Base-by-base conservation (phyloP, 2,888 invertebrate species). In the Phyllotreta striolata region DNA sequence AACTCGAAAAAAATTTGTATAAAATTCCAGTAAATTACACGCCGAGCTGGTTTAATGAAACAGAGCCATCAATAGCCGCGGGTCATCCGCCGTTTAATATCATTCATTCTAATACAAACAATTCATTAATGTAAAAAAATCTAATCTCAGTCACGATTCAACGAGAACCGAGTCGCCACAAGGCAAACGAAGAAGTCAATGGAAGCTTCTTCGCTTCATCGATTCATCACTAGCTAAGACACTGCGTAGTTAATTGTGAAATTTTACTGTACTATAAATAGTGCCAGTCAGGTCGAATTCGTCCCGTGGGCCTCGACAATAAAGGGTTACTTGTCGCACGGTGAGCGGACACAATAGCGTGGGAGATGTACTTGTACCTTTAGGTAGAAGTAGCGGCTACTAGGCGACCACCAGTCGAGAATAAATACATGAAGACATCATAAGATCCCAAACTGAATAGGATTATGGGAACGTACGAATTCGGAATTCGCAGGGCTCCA, bases 291-390 rank as follows among this genome's bases (percentile, higher is more conserved):
- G 63, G 37, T 35, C 46, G 44, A 56, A 60, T 57, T 56, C 43
- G 24, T 54, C 43, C 40, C 41, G 24, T 41, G 58, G 55, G 56
- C 44, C 24, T 34, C 61, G 46, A 67, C 38, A 38, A 63, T 51
- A 67, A 70, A 70, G 69, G 70, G 71, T 67, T 71, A 63, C 52
- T 24, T 68, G 65, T 70, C 70, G 65, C 67, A 62, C 62, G 58
- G 65, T 60, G 67, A 62, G 62, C 62, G 58, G 63, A 66, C 63
- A 71, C 67, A 70, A 71, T 64, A 55, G 72, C 68, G 73, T 72
- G 70, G 72, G 73, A 72, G 73, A 67, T 61, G 70, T 72, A 71
- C 70, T 71, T 71, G 3, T 38, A 43, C 59, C 59, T 52, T 37
- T 38, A 35, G 41, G 37, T 44, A 43, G 38, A 38, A 39, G 44